Conservation (phyloP, 2,888 invertebrate species). For the Aplocera efformata region DNA sequence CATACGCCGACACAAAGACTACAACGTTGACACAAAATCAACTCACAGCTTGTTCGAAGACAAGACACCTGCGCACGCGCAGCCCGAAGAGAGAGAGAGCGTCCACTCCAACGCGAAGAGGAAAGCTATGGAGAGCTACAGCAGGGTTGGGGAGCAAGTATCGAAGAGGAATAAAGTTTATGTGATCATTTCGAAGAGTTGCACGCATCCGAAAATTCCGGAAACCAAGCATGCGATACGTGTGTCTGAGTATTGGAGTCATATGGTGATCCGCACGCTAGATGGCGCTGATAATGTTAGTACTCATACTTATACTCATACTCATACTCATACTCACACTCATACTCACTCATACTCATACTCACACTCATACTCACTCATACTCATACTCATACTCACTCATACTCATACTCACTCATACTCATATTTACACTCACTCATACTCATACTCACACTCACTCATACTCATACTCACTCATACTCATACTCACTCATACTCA, state of each 20-base stretch:
- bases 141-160: constrained; percentile 14
- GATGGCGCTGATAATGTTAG: constrained; percentile 77
- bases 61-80: neutral
- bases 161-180: constrained; percentile 36
- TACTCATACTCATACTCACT: no score
- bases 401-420: no score
- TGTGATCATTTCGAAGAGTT: constrained; percentile 82
- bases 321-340: no score
- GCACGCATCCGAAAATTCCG: constrained; percentile 86
- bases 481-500: no score
- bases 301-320: neutral
- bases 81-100: constrained; percentile 33
- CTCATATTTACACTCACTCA: no score
- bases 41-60: constrained; percentile 6
- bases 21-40: constrained; percentile 29
- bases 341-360: no score
- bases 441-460: no score
- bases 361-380: no score
- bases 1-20: constrained; percentile 83
- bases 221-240: constrained; percentile 84
- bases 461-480: no score
- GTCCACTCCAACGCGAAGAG: constrained; percentile 61
- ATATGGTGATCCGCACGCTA: constrained; percentile 89
- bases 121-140: constrained; percentile 42
- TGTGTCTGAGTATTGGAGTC: constrained; percentile 91